Evolutionary conservation across 2,888 invertebrate species (phyloP).

Genomic region (Torymus auratus): DNA sequence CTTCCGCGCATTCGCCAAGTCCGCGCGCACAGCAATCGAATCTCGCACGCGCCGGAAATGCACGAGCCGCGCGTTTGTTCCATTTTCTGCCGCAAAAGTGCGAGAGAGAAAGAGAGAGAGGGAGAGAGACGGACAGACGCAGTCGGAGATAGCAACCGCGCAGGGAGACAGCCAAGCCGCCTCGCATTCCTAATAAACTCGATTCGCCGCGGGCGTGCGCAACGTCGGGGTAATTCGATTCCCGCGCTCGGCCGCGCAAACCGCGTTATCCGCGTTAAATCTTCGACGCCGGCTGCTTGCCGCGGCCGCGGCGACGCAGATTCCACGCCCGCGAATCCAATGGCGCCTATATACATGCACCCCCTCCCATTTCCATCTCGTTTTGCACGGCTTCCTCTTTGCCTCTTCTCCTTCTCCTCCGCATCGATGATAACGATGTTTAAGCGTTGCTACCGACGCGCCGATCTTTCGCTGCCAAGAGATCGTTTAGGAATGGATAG

Average conservation of each 20-base stretch:
- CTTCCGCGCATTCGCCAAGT: background rate
- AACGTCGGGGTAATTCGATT: conserved; percentile 45
- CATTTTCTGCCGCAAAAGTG: conserved; percentile 18
- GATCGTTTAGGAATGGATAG: too few species aligned
- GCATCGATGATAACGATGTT: background rate
- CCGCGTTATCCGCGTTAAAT: conserved; percentile 40
- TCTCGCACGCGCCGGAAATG: conserved; percentile 28
- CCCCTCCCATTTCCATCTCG: background rate
- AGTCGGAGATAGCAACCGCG: background rate
- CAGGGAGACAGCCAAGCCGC: background rate
- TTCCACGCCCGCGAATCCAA: conserved; percentile 25
- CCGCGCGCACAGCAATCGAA: conserved; percentile 21
- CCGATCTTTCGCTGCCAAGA: too few species aligned
- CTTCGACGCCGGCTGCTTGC: background rate
- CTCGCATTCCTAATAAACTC: conserved; percentile 53
- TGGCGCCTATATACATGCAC: conserved; percentile 1
- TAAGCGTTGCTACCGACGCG: too few species aligned
- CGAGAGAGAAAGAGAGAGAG: background rate
- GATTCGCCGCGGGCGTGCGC: conserved; percentile 52
- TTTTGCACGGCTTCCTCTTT: background rate
- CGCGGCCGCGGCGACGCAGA: conserved; percentile 11
- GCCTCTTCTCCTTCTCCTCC: background rate
- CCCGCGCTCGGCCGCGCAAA: conserved; percentile 45
- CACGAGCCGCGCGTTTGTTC: conserved; percentile 19
- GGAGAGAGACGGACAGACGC: background rate